Conservation (phyloP, 2,113 vertebrate species). For the Trematomus loennbergii region DNA sequence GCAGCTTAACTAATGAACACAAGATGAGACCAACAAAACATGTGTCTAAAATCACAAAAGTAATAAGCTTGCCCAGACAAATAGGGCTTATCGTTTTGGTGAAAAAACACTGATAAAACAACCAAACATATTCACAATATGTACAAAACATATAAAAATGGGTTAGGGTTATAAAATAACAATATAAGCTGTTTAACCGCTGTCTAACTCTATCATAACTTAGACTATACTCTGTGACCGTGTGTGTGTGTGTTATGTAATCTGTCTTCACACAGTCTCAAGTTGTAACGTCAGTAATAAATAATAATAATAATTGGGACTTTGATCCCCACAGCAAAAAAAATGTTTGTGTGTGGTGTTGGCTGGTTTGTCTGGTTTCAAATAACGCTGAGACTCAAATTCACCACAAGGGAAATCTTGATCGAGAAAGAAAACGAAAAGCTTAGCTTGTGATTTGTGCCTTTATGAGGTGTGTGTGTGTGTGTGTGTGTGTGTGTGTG, state of each 20-base stretch:
- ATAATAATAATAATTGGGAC: constrained; percentile 11
- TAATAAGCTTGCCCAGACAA: neutral
- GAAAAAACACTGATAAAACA: neutral
- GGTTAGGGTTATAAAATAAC: neutral
- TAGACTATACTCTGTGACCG: neutral
- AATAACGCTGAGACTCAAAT: constrained; percentile 46
- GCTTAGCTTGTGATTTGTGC: constrained; percentile 47
- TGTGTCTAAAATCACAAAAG: neutral
- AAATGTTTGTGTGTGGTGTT: neutral
- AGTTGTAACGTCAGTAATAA: constrained; percentile 58
- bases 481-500: constrained; percentile 6
- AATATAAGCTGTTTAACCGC: neutral
- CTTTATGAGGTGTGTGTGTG: constrained; percentile 23
- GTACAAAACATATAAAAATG: neutral
- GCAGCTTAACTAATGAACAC: neutral
- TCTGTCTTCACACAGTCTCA: constrained; percentile 41
- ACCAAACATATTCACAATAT: neutral
- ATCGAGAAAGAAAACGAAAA: constrained; percentile 35
- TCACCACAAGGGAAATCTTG: constrained; percentile 59
- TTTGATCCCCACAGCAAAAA: constrained; percentile 18
- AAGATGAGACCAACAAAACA: neutral
- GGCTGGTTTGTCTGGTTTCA: constrained; percentile 37
- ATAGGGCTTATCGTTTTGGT: neutral
- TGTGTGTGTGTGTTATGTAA: constrained; percentile 17
- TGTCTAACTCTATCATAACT: neutral